A percentile compares a stretch with the other conserved stretches of the same genome.
These are phyloP conservation scores for Muscicapa comitata DNA, from an alignment of 2,797 vertebrate genomes.

Conservation along the genomic window DNA sequence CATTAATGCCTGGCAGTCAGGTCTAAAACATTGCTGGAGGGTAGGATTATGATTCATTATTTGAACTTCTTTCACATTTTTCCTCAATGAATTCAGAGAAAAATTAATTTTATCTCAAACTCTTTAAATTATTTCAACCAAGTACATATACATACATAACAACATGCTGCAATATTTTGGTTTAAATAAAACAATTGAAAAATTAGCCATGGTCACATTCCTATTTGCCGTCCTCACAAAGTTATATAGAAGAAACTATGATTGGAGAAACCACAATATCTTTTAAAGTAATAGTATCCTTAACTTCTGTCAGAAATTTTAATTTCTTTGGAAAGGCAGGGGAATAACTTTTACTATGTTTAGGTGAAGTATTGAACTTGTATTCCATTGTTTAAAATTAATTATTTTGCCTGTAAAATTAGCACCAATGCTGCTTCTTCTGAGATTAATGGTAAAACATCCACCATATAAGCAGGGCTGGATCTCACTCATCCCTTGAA, in stretches of 20 bases:
- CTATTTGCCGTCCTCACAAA: neutral
- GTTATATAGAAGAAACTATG: neutral
- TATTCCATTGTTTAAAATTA: neutral
- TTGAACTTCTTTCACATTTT: neutral
- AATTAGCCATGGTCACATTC: neutral
- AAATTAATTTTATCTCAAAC: neutral
- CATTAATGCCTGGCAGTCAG: neutral
- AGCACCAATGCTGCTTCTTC: neutral
- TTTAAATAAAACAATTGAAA: neutral
- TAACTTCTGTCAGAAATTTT: neutral
- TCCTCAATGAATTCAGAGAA: neutral
- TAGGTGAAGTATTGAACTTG: neutral
- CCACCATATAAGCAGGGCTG: neutral
- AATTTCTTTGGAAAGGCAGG: neutral
- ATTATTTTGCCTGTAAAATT: neutral
- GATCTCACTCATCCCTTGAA: neutral
- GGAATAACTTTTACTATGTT: neutral
- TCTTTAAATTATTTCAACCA: neutral
- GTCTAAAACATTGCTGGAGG: neutral
- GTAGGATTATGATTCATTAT: neutral
- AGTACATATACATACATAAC: neutral
- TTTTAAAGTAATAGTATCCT: neutral
- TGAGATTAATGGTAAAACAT: neutral
- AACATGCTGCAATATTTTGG: neutral
- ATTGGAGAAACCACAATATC: neutral